Conservation (phyloP, 2,888 invertebrate genomes). For the Penaeus monodon region DNA sequence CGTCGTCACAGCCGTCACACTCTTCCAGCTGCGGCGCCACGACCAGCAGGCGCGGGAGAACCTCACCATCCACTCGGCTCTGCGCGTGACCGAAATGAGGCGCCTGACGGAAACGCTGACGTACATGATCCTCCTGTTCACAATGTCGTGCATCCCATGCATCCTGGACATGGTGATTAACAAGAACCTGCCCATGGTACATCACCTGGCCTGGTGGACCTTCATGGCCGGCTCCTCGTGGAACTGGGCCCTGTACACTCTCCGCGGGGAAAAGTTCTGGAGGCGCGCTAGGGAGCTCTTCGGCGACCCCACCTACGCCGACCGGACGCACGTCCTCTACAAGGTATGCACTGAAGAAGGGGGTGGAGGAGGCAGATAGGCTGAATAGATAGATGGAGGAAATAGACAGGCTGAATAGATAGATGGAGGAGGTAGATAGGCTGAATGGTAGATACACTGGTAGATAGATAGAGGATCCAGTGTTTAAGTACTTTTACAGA, state of each 20-base stretch:
- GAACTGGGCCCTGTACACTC: slow-evolving; percentile 8
- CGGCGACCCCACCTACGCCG: no score
- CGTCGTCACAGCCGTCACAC: background rate
- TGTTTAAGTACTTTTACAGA: no score
- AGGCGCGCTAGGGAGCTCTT: no score
- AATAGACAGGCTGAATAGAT: no score
- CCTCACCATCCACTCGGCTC: background rate
- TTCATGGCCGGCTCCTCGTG: slow-evolving; percentile 1
- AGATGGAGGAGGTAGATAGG: no score
- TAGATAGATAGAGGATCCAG: no score
- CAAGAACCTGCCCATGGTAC: background rate
- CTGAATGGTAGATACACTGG: no score
- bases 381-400: no score
- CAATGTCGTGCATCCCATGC: no score
- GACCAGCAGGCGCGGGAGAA: background rate
- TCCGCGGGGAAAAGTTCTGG: slow-evolving; percentile 2
- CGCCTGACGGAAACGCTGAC: background rate
- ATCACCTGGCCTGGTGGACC: background rate
- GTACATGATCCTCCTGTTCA: background rate
- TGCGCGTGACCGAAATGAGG: background rate
- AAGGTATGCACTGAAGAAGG: no score
- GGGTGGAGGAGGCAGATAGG: no score
- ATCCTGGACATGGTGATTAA: background rate
- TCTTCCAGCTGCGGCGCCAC: background rate
- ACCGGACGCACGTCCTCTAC: no score